Base-by-base conservation (phyloP, 2,113 vertebrate genomes). In the Pimephales promelas region DNA sequence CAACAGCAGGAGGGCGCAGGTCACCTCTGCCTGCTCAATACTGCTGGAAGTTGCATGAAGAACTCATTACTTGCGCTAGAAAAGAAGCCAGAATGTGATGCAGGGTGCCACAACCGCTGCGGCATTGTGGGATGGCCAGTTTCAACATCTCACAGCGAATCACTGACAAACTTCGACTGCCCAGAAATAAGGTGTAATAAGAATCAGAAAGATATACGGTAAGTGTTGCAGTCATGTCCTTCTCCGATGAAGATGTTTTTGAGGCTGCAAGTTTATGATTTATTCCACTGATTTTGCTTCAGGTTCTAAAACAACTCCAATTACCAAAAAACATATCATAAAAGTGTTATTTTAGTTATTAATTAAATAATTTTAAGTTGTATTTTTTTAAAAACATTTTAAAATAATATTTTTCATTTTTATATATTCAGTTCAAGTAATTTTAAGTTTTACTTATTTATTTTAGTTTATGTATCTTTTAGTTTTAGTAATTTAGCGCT, bases 31-130 rank as follows among this genome's bases (percentile, higher is more conserved):
- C 28, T 59, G 54, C 45, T 64, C 74, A 3, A 4, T 79, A 75
- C 73, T 64, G 36, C 74, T 45, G 89, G 86, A 93, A 91, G 89
- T 93, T 92, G 88, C 84, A 86, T 72, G 79, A 86, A 43, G n/a
- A 78, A 74, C 77, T 88, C 79, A 52, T 82, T 61, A 84, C 45
- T 31, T 62, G 62, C 79, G n/a, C n/a, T 43, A 56, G 40, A 34
- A 76, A 54, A 52, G 49, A 5, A 54, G 36, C 10, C 49, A 68
- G 20, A 43, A 16, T 45, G 11, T 26, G 22, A 45, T 43, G 77
- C 10, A 47, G 77, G 34, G 34, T 11, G 45, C 28, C 28, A 70
- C 28, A 66, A 40, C 16, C 8, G 3, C 57, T 47, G 20, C 68
- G 34, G 75, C 36, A 45, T 8, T 81, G 62, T 54, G 45, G 79